Conservation (phyloP, 2,113 vertebrate species). For the Oreochromis aureus region DNA sequence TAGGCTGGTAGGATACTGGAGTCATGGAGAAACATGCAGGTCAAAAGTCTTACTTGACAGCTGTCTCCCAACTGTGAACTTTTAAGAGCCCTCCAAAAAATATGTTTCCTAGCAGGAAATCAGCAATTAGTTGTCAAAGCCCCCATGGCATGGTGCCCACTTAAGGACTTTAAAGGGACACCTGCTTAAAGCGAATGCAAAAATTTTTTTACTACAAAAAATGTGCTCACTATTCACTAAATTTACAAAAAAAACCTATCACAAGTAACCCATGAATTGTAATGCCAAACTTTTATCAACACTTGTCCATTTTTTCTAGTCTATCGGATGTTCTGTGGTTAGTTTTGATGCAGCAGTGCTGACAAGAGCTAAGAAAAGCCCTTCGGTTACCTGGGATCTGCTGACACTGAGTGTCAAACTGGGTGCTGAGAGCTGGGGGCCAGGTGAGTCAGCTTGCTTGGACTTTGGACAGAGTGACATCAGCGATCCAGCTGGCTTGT, state of each 20-base stretch:
- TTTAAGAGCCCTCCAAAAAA: slow-evolving; percentile 40
- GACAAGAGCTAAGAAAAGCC: slow-evolving; percentile 47
- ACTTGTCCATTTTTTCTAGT: neutral
- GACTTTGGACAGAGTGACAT: slow-evolving; percentile 36
- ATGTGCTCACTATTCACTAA: neutral
- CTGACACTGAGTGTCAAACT: slow-evolving; percentile 52
- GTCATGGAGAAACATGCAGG: slow-evolving; percentile 35
- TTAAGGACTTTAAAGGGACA: neutral
- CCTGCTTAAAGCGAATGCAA: slow-evolving; percentile 3
- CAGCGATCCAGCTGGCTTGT: slow-evolving; percentile 14
- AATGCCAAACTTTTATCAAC: neutral
- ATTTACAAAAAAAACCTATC: neutral
- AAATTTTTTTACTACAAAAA: neutral
- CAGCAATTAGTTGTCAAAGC: slow-evolving; percentile 1
- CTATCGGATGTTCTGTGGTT: slow-evolving; percentile 20
- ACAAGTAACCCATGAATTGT: slow-evolving; percentile 14
- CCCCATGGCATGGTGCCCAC: neutral
- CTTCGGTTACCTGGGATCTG: slow-evolving; percentile 39
- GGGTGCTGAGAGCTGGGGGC: slow-evolving; percentile 43
- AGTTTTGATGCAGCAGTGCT: slow-evolving; percentile 21
- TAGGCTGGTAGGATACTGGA: neutral
- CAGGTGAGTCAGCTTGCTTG: slow-evolving; percentile 19
- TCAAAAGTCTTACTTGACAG: slow-evolving; percentile 48
- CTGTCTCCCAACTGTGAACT: slow-evolving; percentile 42
- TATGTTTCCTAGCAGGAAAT: slow-evolving; percentile 19